Percentiles rank a stretch among this genome's conserved stretches.
Evolutionary conservation across 1,140 invertebrate genomes (phyloP).

Genomic region (Listronotus oregonensis): DNA sequence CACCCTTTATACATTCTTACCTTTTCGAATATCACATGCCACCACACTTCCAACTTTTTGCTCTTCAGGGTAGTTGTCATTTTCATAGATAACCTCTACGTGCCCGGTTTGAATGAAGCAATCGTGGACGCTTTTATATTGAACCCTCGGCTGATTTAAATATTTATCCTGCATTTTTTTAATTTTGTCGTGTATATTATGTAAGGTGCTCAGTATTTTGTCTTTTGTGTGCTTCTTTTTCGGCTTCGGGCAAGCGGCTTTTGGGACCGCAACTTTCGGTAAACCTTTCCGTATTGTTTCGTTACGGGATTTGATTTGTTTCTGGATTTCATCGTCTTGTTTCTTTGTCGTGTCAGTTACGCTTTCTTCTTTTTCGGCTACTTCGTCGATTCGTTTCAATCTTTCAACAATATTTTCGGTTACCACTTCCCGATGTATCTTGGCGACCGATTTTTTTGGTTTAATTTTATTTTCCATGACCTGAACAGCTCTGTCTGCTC

Average conservation of each 20-base stretch:
- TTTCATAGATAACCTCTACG: constrained; percentile 36
- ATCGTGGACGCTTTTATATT: constrained; percentile 38
- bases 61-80: constrained; percentile 25
- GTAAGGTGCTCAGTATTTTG: constrained; percentile 13
- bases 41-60: background rate
- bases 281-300: constrained; percentile 7
- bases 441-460: constrained; percentile 14
- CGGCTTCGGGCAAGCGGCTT: background rate
- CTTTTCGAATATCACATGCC: background rate
- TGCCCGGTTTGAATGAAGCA: constrained; percentile 30
- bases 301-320: constrained; percentile 1
- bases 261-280: background rate
- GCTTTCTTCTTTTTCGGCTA: background rate
- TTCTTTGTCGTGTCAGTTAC: background rate
- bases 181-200: constrained; percentile 23
- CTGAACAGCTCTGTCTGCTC: constrained; percentile 19
- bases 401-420: constrained; percentile 18
- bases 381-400: constrained; percentile 11
- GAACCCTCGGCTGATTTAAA: constrained; percentile 32
- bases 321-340: background rate
- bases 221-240: background rate
- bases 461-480: constrained; percentile 22
- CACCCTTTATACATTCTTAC: no score
- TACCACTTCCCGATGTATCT: constrained; percentile 13
- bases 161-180: constrained; percentile 39